These are phyloP conservation scores for Netelia melanura DNA, from an alignment of 2,888 invertebrate genomes.

Conservation along the genomic window DNA sequence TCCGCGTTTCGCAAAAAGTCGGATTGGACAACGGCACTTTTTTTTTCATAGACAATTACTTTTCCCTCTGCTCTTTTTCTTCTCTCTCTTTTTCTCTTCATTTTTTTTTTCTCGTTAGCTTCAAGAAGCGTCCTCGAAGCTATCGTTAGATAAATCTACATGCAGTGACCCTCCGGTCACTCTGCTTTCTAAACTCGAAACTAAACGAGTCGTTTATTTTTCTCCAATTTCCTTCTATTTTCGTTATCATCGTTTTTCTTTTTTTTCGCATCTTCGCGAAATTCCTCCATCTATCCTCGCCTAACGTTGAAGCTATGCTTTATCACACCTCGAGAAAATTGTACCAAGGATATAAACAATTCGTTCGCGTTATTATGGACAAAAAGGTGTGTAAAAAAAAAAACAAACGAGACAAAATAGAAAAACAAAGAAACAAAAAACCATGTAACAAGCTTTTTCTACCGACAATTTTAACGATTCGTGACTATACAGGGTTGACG, in stretches of 20 bases:
- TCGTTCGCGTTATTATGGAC: background rate
- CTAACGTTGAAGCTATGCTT: background rate
- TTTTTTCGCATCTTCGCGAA: background rate
- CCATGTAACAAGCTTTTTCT: conserved; percentile 60
- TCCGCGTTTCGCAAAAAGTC: no score
- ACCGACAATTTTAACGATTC: conserved; percentile 63
- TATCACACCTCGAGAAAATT: background rate
- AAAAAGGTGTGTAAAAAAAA: conserved; percentile 30
- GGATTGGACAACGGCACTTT: no score
- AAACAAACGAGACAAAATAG: background rate
- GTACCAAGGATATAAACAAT: no score
- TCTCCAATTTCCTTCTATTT: conserved; percentile 17
- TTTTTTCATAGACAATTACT: no score
- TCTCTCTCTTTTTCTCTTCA: no score
- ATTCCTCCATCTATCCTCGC: background rate
- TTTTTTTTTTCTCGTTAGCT: no score
- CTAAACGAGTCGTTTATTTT: background rate
- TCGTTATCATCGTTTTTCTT: background rate
- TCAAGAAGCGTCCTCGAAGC: no score
- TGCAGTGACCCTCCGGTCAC: no score
- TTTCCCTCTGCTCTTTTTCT: no score
- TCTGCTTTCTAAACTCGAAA: background rate
- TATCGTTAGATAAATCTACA: no score
- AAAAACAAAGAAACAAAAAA: conserved; percentile 39
- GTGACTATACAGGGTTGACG: conserved; percentile 59